Evolutionary conservation across 2,113 vertebrate genomes (phyloP), one percentile per base, ranked within the genome.

Genomic region (Lichenostomus cassidix): DNA sequence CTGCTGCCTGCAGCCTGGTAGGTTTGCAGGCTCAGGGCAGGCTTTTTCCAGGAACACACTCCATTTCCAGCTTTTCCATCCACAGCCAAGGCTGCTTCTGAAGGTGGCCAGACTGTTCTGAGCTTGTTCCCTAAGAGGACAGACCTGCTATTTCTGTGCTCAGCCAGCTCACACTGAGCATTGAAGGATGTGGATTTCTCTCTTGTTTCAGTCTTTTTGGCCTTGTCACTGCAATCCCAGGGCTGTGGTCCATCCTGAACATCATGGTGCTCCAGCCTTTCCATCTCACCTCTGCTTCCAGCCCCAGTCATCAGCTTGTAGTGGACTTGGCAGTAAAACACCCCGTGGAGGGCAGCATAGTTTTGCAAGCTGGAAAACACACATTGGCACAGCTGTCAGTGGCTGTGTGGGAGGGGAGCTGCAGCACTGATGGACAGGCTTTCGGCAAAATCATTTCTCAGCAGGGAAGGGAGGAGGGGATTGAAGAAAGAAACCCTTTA

Each of bases 91-190:
- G 12, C 77, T 89, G 92, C 96, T 86, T 96, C 98, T 94, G 97
- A 96, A 89, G 98, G 98, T 10, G 98, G 97, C 98, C 98, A 98
- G 76, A 69, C 95, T 4, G 37, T 85, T 93, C 89, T 98, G 59
- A 97, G 67, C 89, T 98, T 98, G 17, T 89, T 98, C 33, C 76
- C 96, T 13, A 33, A 58, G 37, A 81, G 70, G 37, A 95, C 88
- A 65, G 76, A 62, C 35, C 62, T 91, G 33, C 41, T 87, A 42
- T 35, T 91, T 24, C 35, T 77, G 69, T 39, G 41, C 44, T 86
- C 55, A 49, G 41, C 29, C 17, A 53, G 33, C 71, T 5, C 62
- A 59, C 6, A 3, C 33, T 0, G 41, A 12, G 10, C 33, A n/a
- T 24, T 13, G 7, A 68, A 80, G 16, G 47, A 12, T 9, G 42